phyloP scores from a whole-genome alignment of 2,888 invertebrate species.

The Altica lythri region DNA sequence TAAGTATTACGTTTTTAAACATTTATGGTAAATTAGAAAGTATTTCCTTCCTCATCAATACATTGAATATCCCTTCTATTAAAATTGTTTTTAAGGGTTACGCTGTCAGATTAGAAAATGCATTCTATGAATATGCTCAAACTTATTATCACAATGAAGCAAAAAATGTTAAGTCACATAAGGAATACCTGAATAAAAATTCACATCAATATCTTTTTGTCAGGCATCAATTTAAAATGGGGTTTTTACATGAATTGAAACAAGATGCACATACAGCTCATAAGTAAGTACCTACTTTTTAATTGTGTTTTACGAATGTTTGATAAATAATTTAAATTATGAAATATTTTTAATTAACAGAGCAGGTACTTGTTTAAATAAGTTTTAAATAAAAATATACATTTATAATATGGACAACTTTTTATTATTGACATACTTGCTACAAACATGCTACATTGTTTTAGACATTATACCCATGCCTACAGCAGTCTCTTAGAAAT shows the following conservation, averaged over 20 bases:
- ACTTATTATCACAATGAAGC: constrained; percentile 90
- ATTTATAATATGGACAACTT: too few species aligned
- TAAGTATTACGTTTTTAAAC: neutral
- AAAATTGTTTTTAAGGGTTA: constrained; percentile 63
- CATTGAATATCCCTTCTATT: too few species aligned
- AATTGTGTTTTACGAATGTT: too few species aligned
- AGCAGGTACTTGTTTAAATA: too few species aligned
- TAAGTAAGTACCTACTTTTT: too few species aligned
- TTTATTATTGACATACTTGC: too few species aligned
- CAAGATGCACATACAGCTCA: constrained; percentile 87
- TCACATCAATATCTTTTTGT: constrained; percentile 92
- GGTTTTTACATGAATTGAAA: constrained; percentile 90
- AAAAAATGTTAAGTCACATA: constrained; percentile 83
- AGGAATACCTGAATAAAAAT: constrained; percentile 88
- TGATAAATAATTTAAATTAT: too few species aligned
- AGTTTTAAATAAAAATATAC: too few species aligned
- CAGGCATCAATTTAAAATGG: constrained; percentile 96
- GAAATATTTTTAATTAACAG: too few species aligned
- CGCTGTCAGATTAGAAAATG: constrained; percentile 82
- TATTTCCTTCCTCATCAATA: too few species aligned
- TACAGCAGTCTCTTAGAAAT: constrained; percentile 90
- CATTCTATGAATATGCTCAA: constrained; percentile 91
- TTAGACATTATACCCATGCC: constrained; percentile 80
- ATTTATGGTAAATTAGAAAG: constrained; percentile 9
- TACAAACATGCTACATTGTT: too few species aligned